Percentiles rank a stretch among this genome's conserved stretches.
Evolutionary conservation across 2,888 invertebrate species (phyloP).

Genomic region (Hemicrepidius hirtus): DNA sequence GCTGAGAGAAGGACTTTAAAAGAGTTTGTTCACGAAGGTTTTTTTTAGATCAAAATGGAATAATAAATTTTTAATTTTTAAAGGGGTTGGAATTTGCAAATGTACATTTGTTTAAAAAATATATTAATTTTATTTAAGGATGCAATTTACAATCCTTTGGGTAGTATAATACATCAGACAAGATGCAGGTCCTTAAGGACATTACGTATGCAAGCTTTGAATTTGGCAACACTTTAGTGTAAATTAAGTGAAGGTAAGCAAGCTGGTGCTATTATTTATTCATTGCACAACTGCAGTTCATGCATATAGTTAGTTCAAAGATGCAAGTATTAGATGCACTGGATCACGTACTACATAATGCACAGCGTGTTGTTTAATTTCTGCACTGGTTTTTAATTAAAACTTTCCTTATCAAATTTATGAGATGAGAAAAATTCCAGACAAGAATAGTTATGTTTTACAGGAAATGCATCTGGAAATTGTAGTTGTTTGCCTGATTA

Average conservation of each 20-base stretch:
- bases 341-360: conserved; percentile 2
- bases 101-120: no score
- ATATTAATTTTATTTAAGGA: no score
- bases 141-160: background rate
- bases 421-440: no score
- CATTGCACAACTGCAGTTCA: conserved; percentile 26
- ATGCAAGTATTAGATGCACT: background rate
- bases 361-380: background rate
- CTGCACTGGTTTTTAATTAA: background rate
- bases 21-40: background rate
- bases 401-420: background rate
- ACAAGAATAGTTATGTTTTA: no score
- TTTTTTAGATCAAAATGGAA: no score
- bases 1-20: background rate
- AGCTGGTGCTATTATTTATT: conserved; percentile 22
- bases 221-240: conserved; percentile 25
- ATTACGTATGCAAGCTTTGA: conserved; percentile 16
- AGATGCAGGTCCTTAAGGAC: background rate
- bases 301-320: conserved; percentile 11
- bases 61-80: no score
- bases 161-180: background rate
- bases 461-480: no score
- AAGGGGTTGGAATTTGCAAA: no score
- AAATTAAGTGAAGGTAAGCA: conserved; percentile 34
- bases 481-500: no score